Evolutionary conservation across 2,888 invertebrate genomes (phyloP), one percentile per base, ranked within the genome.

Genomic region (Lepidocyrtoides sp.): DNA sequence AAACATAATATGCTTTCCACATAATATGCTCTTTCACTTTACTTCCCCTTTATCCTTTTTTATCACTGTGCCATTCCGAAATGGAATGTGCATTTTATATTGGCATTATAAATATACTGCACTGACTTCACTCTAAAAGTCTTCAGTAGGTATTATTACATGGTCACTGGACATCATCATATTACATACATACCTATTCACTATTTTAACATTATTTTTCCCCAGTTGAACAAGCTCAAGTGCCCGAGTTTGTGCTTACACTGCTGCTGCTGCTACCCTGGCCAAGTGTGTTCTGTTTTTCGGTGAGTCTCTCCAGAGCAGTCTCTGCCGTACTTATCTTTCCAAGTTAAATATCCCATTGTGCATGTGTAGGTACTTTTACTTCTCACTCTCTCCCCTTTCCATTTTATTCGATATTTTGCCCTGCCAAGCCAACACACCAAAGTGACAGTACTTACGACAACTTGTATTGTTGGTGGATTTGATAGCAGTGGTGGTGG

Each of bases 291-390:
- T 14, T 41, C 51, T 63, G 63, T 2, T 63, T n/a, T n/a, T n/a
- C n/a, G n/a, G 1, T 32, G 66, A 14, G 14, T 66, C 36, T 66
- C 17, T 66, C 66, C 66, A 66, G 66, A 41, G 63, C 23, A 23
- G 63, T 63, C 66, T 66, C 66, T 66, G 60, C 32, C 14, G 66
- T 36, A 66, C 29, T 32, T 32, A 26, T 36, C 72, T 72, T 57
- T 57, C 20, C 57, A 4, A 20, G 63, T 66, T 41, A 44, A 72
- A 72, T 36, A 72, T 44, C 72, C 72, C 72, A 20, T 72, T 41
- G 72, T 72, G 72, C 44, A 72, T 69, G 4, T 72, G 41, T 72
- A 41, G 72, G 41, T 44, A 72, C 72, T 72, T 72, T 72, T 72
- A 72, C 72, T 72, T 41, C 44, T 72, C 41, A 10, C 44, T 44